Conservation (phyloP, 2,888 invertebrate genomes). For the Eueremaeus valkanovi region DNA sequence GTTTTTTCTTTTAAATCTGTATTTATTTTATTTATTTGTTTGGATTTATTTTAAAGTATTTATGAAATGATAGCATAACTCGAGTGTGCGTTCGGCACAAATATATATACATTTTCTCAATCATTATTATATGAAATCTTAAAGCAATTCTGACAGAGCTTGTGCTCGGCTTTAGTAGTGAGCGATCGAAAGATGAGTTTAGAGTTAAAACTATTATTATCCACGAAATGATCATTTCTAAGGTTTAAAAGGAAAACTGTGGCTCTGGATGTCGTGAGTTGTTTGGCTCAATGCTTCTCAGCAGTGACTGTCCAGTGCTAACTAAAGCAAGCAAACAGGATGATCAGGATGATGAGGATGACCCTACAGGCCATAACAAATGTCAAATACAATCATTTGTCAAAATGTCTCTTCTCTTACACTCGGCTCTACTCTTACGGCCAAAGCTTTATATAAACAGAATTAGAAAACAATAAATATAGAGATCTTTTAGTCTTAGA, state of each 20-base stretch:
- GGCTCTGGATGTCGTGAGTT: background rate
- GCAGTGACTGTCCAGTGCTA: background rate
- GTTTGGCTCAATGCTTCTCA: constrained; percentile 6
- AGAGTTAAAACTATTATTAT: background rate
- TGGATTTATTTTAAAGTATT: too few relatives aligned
- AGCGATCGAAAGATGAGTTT: background rate
- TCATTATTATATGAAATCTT: too few relatives aligned
- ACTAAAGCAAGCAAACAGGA: background rate
- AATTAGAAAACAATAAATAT: background rate
- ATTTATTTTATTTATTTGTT: too few relatives aligned
- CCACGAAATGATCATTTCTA: background rate
- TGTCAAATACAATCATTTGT: constrained; percentile 31
- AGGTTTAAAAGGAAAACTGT: background rate
- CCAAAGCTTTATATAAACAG: background rate
- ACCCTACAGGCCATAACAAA: constrained; percentile 26
- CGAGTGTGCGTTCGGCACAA: too few relatives aligned
- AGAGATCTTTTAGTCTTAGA: background rate
- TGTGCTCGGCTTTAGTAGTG: too few relatives aligned
- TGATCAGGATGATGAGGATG: background rate
- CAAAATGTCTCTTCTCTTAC: constrained; percentile 13
- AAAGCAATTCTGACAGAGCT: too few relatives aligned
- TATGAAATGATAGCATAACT: too few relatives aligned
- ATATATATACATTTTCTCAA: too few relatives aligned
- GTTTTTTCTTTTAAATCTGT: too few relatives aligned
- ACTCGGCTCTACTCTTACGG: background rate